A percentile compares a stretch with the other conserved stretches of the same genome.
phyloP scores from a whole-genome alignment of 2,888 invertebrate genomes.

The Scaptomyza caliginosa region DNA sequence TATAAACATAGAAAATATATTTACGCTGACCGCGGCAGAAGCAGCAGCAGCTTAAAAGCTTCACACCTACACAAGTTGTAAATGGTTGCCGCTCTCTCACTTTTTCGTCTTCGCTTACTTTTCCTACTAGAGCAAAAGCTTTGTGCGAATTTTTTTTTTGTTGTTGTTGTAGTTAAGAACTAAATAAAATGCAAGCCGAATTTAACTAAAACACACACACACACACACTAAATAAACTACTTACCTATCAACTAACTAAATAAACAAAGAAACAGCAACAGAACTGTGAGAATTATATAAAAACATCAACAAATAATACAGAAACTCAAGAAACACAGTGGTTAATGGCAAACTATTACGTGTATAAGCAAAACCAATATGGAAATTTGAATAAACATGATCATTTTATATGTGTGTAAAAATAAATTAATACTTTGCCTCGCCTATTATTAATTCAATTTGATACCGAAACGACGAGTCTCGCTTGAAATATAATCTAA shows the following conservation, averaged over 20 bases:
- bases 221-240: background rate
- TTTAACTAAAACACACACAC: constrained; percentile 42
- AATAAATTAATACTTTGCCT: constrained; percentile 6
- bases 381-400: constrained; percentile 38
- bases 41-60: background rate
- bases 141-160: constrained; percentile 7
- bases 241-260: constrained; percentile 10
- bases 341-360: constrained; percentile 74
- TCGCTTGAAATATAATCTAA: constrained; percentile 20
- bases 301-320: constrained; percentile 4
- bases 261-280: constrained; percentile 21
- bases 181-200: constrained; percentile 59
- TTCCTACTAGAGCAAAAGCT: constrained; percentile 8
- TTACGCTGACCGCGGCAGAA: too few species aligned
- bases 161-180: constrained; percentile 25
- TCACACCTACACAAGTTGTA: constrained; percentile 1
- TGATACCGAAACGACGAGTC: background rate
- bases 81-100: background rate
- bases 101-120: background rate
- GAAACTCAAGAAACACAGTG: constrained; percentile 29
- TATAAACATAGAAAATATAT: too few species aligned
- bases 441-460: constrained; percentile 9
- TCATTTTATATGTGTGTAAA: constrained; percentile 58
- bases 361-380: constrained; percentile 56
- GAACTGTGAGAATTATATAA: constrained; percentile 38